phyloP scores from a whole-genome alignment of 2,888 invertebrate species.

The Panzeria rudis region DNA sequence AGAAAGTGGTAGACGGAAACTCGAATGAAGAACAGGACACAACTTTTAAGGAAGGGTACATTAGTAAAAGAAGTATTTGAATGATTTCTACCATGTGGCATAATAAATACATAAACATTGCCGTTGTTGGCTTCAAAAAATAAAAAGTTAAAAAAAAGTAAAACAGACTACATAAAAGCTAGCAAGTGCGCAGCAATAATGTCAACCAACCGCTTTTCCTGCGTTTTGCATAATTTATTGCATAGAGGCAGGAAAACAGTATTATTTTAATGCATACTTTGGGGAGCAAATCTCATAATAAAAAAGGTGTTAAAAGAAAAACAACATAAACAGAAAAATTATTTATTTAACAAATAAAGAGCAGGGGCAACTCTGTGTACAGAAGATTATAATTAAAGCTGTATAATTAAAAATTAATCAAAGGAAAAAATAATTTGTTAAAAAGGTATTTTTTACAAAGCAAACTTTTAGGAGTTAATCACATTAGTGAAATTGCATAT shows the following conservation, averaged over 20 bases:
- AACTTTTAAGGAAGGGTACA: slow-evolving; percentile 7
- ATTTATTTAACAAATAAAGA: slow-evolving; percentile 22
- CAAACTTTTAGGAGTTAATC: slow-evolving; percentile 19
- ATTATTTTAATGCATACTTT: slow-evolving; percentile 55
- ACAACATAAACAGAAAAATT: slow-evolving; percentile 8
- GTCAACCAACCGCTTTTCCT: slow-evolving; percentile 45
- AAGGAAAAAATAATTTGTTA: slow-evolving; percentile 26
- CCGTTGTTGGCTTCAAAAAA: slow-evolving; percentile 4
- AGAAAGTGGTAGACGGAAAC: slow-evolving; percentile 5
- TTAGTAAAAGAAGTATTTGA: slow-evolving; percentile 8
- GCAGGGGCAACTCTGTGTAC: slow-evolving; percentile 2
- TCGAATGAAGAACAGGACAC: background rate
- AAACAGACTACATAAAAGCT: slow-evolving; percentile 18
- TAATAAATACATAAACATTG: slow-evolving; percentile 32
- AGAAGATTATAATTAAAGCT: slow-evolving; percentile 33
- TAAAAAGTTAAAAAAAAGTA: background rate
- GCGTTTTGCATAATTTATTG: slow-evolving; percentile 51
- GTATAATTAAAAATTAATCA: slow-evolving; percentile 43
- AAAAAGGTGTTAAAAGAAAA: slow-evolving; percentile 41
- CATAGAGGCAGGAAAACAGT: slow-evolving; percentile 15
- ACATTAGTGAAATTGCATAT: background rate
- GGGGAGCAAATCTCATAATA: slow-evolving; percentile 37
- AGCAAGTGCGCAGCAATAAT: slow-evolving; percentile 62
- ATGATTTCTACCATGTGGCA: slow-evolving; percentile 35
- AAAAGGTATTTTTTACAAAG: slow-evolving; percentile 7